Percentiles rank a stretch among this genome's conserved stretches.
phyloP scores from a whole-genome alignment of 23 tunicate species.

The Phallusia fumigata region DNA sequence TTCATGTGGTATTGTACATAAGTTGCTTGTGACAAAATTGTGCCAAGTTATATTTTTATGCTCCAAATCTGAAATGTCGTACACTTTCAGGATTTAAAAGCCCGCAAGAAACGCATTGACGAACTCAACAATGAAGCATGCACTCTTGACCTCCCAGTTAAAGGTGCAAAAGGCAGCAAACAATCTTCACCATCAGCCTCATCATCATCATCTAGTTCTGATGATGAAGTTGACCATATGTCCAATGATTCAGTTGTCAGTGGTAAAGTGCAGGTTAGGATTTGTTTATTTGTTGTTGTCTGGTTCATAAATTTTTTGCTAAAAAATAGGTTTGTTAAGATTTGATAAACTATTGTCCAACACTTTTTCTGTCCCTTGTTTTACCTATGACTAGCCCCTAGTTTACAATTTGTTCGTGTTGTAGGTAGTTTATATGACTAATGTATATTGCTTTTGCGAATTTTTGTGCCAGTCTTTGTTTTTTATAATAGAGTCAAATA shows the following conservation, averaged over 20 bases:
- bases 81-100: constrained; percentile 61
- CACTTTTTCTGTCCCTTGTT: too few species aligned
- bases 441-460: too few species aligned
- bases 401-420: too few species aligned
- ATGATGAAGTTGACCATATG: constrained; percentile 1
- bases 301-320: too few species aligned
- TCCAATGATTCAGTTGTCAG: constrained; percentile 11
- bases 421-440: too few species aligned
- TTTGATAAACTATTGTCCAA: too few species aligned
- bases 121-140: constrained; percentile 66
- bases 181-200: background rate
- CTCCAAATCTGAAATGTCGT: background rate
- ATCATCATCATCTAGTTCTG: constrained; percentile 14
- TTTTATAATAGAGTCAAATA: too few species aligned
- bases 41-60: background rate
- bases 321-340: too few species aligned
- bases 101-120: constrained; percentile 66
- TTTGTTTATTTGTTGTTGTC: background rate
- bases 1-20: too few species aligned
- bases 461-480: too few species aligned
- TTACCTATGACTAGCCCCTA: too few species aligned
- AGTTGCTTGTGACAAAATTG: background rate
- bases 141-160: constrained; percentile 15
- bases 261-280: constrained; percentile 23
- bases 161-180: background rate